These are phyloP conservation scores for Acipenser transmontanus DNA, from an alignment of 2,797 vertebrate genomes.

Conservation along the genomic window DNA sequence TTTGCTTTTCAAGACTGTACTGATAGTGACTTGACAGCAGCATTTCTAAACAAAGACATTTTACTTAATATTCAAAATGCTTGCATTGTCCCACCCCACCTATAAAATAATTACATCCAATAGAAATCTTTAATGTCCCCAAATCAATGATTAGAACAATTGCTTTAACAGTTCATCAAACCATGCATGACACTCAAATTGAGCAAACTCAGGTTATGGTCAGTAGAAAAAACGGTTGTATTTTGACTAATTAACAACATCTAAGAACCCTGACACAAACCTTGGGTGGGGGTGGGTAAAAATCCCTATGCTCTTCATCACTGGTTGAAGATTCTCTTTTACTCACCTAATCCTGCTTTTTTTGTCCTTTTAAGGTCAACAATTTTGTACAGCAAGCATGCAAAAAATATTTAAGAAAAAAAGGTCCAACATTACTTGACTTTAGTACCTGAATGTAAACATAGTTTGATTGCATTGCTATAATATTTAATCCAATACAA, in stretches of 20 bases:
- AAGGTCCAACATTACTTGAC: background rate
- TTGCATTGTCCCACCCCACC: no score
- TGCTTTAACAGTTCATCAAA: no score
- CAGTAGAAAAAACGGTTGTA: no score
- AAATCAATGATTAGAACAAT: background rate
- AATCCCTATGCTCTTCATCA: no score
- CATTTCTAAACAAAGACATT: conserved; percentile 59
- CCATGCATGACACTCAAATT: background rate
- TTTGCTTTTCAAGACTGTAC: conserved; percentile 55
- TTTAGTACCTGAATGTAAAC: no score
- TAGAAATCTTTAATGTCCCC: background rate
- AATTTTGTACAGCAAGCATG: background rate
- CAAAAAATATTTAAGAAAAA: background rate
- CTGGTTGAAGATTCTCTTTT: conserved; percentile 27
- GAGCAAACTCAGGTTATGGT: no score
- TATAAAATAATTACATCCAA: conserved; percentile 8
- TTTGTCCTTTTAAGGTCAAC: conserved; percentile 63
- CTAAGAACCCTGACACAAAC: no score
- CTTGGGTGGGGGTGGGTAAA: no score
- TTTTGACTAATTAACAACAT: no score
- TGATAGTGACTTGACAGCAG: conserved; percentile 42
- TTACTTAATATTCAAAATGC: conserved; percentile 30
- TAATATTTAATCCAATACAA: background rate
- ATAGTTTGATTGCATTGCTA: background rate
- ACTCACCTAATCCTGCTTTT: conserved; percentile 46